These are phyloP conservation scores for Natrix natrix DNA, from an alignment of 2,797 vertebrate species.

Conservation along the genomic window DNA sequence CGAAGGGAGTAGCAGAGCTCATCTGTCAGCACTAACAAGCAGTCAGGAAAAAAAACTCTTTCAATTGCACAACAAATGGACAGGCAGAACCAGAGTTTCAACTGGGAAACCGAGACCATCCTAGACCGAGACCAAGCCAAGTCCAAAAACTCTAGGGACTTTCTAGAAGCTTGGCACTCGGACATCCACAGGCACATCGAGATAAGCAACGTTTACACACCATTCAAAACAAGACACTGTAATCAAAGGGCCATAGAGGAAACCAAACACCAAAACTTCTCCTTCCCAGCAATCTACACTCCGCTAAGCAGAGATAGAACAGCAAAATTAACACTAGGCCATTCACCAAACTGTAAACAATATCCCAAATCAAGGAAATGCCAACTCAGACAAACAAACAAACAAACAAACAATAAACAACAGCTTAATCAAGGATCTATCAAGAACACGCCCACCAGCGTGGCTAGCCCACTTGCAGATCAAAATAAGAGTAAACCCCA, in stretches of 20 bases:
- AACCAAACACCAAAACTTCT: no score
- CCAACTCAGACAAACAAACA: background rate
- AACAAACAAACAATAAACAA: background rate
- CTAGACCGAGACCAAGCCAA: no score
- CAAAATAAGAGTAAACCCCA: background rate
- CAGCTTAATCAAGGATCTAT: background rate
- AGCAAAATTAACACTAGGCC: no score
- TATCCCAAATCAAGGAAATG: background rate
- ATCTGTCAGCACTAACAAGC: background rate
- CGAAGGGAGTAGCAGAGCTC: background rate
- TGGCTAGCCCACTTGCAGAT: background rate
- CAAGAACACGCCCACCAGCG: background rate
- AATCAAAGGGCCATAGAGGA: background rate
- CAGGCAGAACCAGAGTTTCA: no score
- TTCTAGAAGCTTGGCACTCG: background rate
- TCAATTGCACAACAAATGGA: no score
- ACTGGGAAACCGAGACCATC: no score
- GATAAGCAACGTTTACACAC: background rate
- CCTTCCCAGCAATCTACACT: background rate
- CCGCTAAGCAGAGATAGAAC: background rate
- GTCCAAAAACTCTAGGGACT: no score
- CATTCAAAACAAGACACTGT: background rate
- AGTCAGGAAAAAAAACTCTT: background rate
- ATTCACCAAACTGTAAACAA: background rate
- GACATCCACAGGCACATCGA: background rate